phyloP scores from a whole-genome alignment of 1,140 invertebrate species.

The Drosophila jambulina region DNA sequence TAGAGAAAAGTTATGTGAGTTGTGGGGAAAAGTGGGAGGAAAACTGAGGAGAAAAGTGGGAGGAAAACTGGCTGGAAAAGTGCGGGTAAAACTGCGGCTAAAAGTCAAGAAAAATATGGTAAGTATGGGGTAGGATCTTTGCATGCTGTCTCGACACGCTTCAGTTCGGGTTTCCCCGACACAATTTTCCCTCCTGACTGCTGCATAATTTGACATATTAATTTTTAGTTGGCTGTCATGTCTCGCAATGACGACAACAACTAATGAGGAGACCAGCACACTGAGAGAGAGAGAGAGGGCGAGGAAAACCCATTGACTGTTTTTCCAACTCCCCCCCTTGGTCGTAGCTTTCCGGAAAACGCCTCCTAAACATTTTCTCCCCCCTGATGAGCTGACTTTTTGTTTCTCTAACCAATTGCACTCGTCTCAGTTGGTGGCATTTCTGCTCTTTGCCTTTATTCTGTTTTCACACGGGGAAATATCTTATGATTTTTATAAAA shows the following conservation, averaged over 20 bases:
- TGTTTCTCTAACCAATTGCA: conserved; percentile 33
- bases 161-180: conserved; percentile 32
- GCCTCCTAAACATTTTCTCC: conserved; percentile 36
- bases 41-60: not conserved
- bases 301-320: not conserved
- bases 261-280: conserved; percentile 46
- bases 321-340: not conserved
- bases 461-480: not conserved
- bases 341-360: not conserved
- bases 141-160: conserved; percentile 59
- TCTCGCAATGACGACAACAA: conserved; percentile 56
- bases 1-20: too few species aligned
- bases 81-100: not conserved
- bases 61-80: not conserved
- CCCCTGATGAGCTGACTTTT: conserved; percentile 49
- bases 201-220: conserved; percentile 80
- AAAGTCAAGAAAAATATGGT: conserved; percentile 6
- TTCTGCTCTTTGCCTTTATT: conserved; percentile 37
- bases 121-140: conserved; percentile 23
- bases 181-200: conserved; percentile 17
- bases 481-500: not conserved
- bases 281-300: not conserved
- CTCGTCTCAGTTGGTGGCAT: conserved; percentile 66
- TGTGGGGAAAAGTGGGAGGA: not conserved
- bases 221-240: conserved; percentile 66